Base-by-base conservation (phyloP, 2,888 invertebrate genomes). In the Apamea anceps region DNA sequence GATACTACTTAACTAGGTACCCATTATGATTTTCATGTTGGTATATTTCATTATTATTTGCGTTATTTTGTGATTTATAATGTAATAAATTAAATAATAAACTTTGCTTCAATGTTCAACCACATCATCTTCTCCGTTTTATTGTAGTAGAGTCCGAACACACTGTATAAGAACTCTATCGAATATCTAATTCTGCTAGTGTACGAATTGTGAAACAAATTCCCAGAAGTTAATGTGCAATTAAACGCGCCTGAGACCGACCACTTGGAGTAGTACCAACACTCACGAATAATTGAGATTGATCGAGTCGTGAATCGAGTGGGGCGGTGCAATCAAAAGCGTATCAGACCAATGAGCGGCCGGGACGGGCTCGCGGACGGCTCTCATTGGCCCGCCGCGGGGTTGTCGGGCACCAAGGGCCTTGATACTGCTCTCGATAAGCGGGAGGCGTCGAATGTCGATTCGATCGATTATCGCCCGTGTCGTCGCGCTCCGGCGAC, bases 241-340 rank as follows among this genome's bases (percentile, higher is more conserved):
- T 93, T 92, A 92, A 89, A 91, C 81, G 88, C 89, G 89, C 81
- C 90, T 90, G 89, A 91, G 90, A 85, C 86, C 86, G 86, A 86
- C 91, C 91, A 93, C 91, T 93, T 93, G 93, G 92, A 94, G 92
- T 91, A 91, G 87, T 94, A 94, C 93, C 93, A 93, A 93, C 93
- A 92, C 75, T 82, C 84, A 89, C 93, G 93, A 93, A 93, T 95
- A 96, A 96, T 96, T 95, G 94, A 94, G 96, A 96, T 96, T 96
- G 96, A 96, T 96, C 94, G 96, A 94, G 94, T 90, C 94, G 92
- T 93, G 95, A 94, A 96, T 96, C 95, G 95, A 94, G 94, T 86
- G 93, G 95, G 96, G 96, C 96, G 96, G 95, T 85, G 96, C 96
- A 96, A 96, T 96, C 96, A 96, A 96, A 97, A 94, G 93, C 95